Evolutionary conservation across 2,797 vertebrate species (phyloP), one percentile per base, ranked within the genome.

Genomic region (Otolemur crassicaudatus): DNA sequence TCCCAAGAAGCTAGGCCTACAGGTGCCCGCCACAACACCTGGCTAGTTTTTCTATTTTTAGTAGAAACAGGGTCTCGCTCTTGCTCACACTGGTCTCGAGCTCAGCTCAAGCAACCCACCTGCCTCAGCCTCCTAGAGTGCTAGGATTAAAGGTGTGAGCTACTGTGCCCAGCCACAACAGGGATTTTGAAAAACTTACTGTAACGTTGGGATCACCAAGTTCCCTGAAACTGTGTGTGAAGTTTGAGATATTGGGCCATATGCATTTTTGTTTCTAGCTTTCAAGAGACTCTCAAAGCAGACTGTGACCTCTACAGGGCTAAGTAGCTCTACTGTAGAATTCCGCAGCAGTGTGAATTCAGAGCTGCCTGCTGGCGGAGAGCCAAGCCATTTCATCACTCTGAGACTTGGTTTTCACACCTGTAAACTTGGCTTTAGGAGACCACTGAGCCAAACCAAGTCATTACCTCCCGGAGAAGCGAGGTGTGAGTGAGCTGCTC

Each of bases 281-380:
- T 92, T 82, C 31, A 19, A 80, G 49, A 94, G 83, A 83, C 88
- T 96, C 49, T 86, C 67, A 80, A 91, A 95, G 40, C 67, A 94
- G 27, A 25, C 72, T 91, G 23, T 91, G 73, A 91, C 46, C 22
- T 92, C 61, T 85, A 93, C 83, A 56, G 61, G 83, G 63, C 69
- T 96, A 93, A 90, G 87, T 22, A 87, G 56, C 69, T 82, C 77
- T 88, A 60, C 43, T 70, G 84, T 61, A 83, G 75, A 93, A 82
- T 65, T 73, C 79, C 0, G 67, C 14, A 80, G 31, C 70, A 29
- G 75, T 58, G 80, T 1, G 5, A 87, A 90, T 79, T 96, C 85
- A 88, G 60, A 70, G 20, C 31, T 61, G 40, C 60, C 1, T 1
- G 8, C 40, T 29, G 49, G 65, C 27, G 87, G 31, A 96, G 65